Conservation (phyloP, 2,113 vertebrate genomes). For the Bubo bubo region DNA sequence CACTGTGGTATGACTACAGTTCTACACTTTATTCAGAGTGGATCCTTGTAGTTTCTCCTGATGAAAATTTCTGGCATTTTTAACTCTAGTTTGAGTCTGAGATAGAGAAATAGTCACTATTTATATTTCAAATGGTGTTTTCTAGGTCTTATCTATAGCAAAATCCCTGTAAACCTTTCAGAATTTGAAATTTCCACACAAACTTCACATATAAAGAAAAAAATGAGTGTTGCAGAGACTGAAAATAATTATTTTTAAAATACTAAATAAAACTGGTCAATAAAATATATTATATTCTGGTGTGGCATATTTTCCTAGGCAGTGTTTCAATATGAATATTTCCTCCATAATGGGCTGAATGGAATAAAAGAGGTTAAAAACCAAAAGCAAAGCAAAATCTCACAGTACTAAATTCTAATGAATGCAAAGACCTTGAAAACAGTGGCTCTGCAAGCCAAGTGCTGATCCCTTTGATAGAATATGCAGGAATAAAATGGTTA, state of each 20-base stretch:
- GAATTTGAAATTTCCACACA: not conserved
- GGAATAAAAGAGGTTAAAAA: constrained; percentile 44
- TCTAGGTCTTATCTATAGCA: not conserved
- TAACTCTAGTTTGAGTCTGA: not conserved
- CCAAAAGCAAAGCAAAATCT: not conserved
- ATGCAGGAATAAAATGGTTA: constrained; percentile 29
- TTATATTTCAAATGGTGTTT: not conserved
- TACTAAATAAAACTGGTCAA: not conserved
- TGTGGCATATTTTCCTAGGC: constrained; percentile 12
- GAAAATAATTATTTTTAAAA: not conserved
- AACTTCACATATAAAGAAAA: not conserved
- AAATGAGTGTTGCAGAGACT: not conserved
- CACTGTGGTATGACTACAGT: not conserved
- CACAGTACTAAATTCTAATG: constrained; percentile 58
- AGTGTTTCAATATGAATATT: not conserved
- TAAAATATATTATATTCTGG: not conserved
- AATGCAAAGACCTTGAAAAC: constrained; percentile 71
- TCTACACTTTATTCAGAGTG: not conserved
- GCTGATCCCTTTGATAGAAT: constrained; percentile 27
- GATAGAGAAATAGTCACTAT: not conserved
- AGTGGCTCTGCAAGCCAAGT: constrained; percentile 33
- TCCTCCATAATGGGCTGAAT: not conserved
- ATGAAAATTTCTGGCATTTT: not conserved
- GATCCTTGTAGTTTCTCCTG: not conserved
- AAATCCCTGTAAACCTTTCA: not conserved